Percentiles rank a stretch among this genome's conserved stretches.
Conservation (phyloP, 1,140 invertebrate genomes). For the Papilio xuthus region DNA sequence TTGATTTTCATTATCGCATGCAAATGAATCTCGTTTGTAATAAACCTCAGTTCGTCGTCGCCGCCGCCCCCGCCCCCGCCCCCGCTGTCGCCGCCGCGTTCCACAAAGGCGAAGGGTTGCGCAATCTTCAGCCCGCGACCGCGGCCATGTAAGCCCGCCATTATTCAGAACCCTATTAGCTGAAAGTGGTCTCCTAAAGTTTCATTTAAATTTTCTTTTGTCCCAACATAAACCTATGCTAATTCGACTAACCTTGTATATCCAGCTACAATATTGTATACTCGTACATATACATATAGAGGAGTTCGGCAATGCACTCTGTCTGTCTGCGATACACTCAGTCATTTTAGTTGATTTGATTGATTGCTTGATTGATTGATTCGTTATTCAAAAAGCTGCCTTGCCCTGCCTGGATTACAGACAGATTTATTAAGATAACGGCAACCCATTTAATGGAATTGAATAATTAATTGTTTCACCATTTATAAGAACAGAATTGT, state of each 20-base stretch:
- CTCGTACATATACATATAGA: too few relatives aligned
- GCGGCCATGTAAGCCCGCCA: conserved; percentile 10
- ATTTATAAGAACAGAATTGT: not conserved
- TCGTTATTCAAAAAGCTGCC: not conserved
- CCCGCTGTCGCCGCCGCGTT: not conserved
- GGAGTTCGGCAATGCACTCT: too few relatives aligned
- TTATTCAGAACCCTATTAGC: conserved; percentile 28
- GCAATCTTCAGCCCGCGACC: not conserved
- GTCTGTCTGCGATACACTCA: not conserved
- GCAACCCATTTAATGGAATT: conserved; percentile 23
- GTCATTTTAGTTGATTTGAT: too few relatives aligned
- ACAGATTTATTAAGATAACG: conserved; percentile 1
- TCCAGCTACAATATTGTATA: not conserved
- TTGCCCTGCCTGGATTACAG: not conserved
- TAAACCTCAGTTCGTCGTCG: not conserved
- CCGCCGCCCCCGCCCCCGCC: too few relatives aligned
- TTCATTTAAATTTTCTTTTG: conserved; percentile 31
- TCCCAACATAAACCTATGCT: conserved; percentile 30
- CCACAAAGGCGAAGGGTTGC: conserved; percentile 19
- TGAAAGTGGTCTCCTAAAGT: conserved; percentile 19
- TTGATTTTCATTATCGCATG: conserved; percentile 24
- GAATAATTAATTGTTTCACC: conserved; percentile 8
- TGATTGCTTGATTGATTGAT: too few relatives aligned
- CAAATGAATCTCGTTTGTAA: conserved; percentile 14
- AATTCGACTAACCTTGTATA: not conserved